Percentiles rank a stretch among this genome's conserved stretches.
These are phyloP conservation scores for Pseudochaenichthys georgianus DNA, from an alignment of 2,797 vertebrate genomes.

Conservation along the genomic window DNA sequence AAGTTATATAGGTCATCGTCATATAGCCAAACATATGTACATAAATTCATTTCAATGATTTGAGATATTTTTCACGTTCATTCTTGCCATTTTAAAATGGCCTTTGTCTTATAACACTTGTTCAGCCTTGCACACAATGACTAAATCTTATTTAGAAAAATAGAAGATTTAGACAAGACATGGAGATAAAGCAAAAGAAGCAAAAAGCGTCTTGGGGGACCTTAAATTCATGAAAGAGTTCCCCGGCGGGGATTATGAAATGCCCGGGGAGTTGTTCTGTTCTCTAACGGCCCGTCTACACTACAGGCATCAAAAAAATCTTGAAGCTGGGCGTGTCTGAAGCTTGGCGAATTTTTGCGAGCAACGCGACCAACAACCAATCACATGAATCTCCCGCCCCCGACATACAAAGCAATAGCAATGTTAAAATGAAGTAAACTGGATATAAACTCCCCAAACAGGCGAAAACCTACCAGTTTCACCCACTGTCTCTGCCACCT, in stretches of 20 bases:
- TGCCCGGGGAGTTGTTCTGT: constrained; percentile 31
- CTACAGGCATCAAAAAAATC: too few relatives aligned
- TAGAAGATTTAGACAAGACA: constrained; percentile 20
- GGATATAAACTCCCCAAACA: too few relatives aligned
- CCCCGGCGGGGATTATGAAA: constrained; percentile 27
- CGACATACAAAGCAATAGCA: too few relatives aligned
- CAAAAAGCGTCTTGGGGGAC: constrained; percentile 38
- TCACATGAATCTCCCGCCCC: too few relatives aligned
- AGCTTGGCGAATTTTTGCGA: too few relatives aligned
- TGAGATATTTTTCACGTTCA: background rate
- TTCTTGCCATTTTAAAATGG: background rate
- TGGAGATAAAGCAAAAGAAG: constrained; percentile 4
- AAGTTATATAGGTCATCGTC: background rate
- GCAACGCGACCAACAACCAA: too few relatives aligned
- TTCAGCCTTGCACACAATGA: constrained; percentile 22
- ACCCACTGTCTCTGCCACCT: too few relatives aligned
- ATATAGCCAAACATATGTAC: background rate
- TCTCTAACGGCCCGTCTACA: constrained; percentile 18
- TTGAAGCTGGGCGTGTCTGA: too few relatives aligned
- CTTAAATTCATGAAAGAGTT: constrained; percentile 48
- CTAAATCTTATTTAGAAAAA: constrained; percentile 15
- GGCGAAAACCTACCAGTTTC: too few relatives aligned
- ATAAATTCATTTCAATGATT: background rate
- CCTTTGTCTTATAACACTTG: constrained; percentile 7
- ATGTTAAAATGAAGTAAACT: too few relatives aligned